Base-by-base conservation (phyloP, 2,888 invertebrate species). In the Cancer borealis region DNA sequence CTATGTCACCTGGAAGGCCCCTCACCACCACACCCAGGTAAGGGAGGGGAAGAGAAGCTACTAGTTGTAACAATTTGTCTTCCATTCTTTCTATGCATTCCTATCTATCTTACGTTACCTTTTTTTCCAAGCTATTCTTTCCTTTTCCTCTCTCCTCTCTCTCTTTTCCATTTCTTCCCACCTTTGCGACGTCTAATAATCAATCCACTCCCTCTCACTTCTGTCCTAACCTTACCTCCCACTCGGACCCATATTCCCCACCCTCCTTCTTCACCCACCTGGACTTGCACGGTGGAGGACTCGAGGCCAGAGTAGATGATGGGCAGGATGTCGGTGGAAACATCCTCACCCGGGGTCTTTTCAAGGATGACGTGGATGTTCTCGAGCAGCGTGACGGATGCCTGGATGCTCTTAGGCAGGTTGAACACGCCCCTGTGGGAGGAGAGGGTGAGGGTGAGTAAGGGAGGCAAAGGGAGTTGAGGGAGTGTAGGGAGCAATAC, bases 241-340 rank as follows among this genome's bases (percentile, higher is more conserved):
- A 12, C 5, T 21, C 39, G 3, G 17, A 21, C 30, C 46, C 88
- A 2, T 21, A 6, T 46, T 49, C 46, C 17, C n/a, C 47, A n/a
- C 46, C 89, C 21, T 17, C 46, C 12, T 49, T 0, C 1, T 46
- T 21, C 88, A 66, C 26, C 17, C 46, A 30, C 49, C 98, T 99
- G 98, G 95, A 99, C 98, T 97, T 98, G 98, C 96, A 98, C 98
- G 94, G 98, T 98, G 94, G 98, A 98, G 96, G 98, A 98, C 96
- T 99, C 99, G 96, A 99, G 98, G 46, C 98, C 98, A 96, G 97
- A 97, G 97, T 98, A 99, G 92, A 99, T 97, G 97, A 99, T 97
- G 5, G 99, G 98, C 96, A 99, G 97, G 92, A 99, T 97, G 96
- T 99, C 98, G 2, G 97, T 97, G 96, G 98, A 97, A 79, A 98